A percentile compares a stretch with the other conserved stretches of the same genome.
phyloP scores from a whole-genome alignment of 2,888 invertebrate genomes.

The Lottia scabra region DNA sequence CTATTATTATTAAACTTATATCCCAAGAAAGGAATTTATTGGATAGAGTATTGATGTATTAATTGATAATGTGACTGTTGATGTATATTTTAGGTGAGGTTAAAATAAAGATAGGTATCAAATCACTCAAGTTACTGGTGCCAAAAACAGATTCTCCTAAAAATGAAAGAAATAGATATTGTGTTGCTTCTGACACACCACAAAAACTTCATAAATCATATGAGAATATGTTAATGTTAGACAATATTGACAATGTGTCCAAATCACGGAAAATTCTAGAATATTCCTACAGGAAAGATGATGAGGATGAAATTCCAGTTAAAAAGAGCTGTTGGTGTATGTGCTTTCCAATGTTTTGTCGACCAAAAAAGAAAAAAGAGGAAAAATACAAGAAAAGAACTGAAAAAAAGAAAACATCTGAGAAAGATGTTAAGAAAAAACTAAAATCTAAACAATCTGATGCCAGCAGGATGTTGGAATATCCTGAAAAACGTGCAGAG shows the following conservation, averaged over 20 bases:
- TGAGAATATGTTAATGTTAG: conserved; percentile 54
- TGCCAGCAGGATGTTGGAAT: background rate
- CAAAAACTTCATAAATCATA: conserved; percentile 51
- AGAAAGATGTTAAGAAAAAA: background rate
- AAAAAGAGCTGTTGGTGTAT: conserved; percentile 48
- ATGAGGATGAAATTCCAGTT: conserved; percentile 26
- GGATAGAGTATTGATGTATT: too few relatives aligned
- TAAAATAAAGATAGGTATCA: conserved; percentile 53
- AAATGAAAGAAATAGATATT: conserved; percentile 32
- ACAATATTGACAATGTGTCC: conserved; percentile 32
- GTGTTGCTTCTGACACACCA: conserved; percentile 41
- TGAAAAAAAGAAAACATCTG: background rate
- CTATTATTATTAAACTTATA: too few relatives aligned
- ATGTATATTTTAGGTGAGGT: conserved; percentile 52
- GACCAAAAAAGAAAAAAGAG: conserved; percentile 28
- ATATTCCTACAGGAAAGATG: conserved; percentile 46
- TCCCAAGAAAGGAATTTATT: too few relatives aligned
- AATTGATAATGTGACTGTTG: background rate
- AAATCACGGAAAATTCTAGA: conserved; percentile 40
- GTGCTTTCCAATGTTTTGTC: conserved; percentile 40
- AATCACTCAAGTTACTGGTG: conserved; percentile 53
- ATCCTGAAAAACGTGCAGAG: background rate
- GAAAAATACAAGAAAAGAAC: conserved; percentile 16
- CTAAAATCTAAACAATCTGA: background rate
- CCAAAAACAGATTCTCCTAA: conserved; percentile 44